A percentile compares a stretch with the other conserved stretches of the same genome.
These are phyloP conservation scores for Ammodytes dubius DNA, from an alignment of 2,113 vertebrate genomes.

Conservation along the genomic window DNA sequence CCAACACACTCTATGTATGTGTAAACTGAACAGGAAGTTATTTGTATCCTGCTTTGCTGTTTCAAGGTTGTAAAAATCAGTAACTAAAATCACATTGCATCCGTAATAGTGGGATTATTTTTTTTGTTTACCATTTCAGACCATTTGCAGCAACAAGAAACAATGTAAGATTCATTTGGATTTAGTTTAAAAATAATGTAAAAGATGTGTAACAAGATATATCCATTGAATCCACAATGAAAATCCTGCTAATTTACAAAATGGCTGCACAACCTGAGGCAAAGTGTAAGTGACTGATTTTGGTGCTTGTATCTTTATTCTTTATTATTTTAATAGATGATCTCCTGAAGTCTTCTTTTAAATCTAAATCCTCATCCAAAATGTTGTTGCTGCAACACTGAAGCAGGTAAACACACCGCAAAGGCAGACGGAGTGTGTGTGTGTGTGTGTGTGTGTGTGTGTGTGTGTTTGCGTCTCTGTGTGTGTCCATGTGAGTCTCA, in stretches of 20 bases:
- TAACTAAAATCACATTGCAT: not conserved
- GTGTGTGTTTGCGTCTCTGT: no score
- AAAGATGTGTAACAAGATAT: not conserved
- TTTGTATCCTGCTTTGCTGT: not conserved
- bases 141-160: not conserved
- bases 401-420: constrained; percentile 5
- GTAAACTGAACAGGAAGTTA: not conserved
- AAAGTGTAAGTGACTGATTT: not conserved
- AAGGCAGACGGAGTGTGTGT: not conserved
- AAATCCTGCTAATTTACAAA: not conserved
- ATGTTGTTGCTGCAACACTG: not conserved
- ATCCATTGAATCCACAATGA: not conserved
- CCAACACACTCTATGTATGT: not conserved
- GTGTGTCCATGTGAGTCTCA: no score
- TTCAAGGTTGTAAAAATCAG: not conserved
- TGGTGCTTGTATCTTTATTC: not conserved
- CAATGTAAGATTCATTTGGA: not conserved
- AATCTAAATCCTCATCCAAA: constrained; percentile 1
- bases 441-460: not conserved
- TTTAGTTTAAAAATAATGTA: not conserved
- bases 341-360: not conserved
- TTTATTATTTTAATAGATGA: not conserved
- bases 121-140: no score
- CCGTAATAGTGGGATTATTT: not conserved
- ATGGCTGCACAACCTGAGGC: not conserved